Conservation (phyloP, 2,113 vertebrate species). For the Chaetura pelagica region DNA sequence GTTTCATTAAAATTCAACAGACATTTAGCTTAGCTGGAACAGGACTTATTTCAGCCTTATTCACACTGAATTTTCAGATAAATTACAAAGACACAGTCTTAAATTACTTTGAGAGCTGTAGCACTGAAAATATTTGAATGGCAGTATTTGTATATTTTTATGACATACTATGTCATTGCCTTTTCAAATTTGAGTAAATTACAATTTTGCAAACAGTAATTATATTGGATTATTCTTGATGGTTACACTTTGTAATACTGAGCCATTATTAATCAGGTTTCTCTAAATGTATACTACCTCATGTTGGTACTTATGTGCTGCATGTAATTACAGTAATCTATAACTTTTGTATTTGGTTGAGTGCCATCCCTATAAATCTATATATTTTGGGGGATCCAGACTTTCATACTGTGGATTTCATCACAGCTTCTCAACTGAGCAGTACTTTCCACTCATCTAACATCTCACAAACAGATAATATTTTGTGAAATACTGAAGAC, state of each 20-base stretch:
- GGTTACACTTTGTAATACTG: slow-evolving; percentile 42
- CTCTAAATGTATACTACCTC: slow-evolving; percentile 41
- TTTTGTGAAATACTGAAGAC: slow-evolving; percentile 20
- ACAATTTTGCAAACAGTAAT: slow-evolving; percentile 61
- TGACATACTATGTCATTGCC: slow-evolving; percentile 13
- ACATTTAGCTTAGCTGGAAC: slow-evolving; percentile 46
- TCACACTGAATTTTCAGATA: slow-evolving; percentile 43
- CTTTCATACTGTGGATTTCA: not conserved
- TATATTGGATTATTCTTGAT: slow-evolving; percentile 39
- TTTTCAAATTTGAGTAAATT: slow-evolving; percentile 71
- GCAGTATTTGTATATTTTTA: slow-evolving; percentile 39
- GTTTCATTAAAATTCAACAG: slow-evolving; percentile 67
- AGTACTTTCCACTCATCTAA: slow-evolving; percentile 5
- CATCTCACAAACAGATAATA: slow-evolving; percentile 36
- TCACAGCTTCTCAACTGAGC: not conserved
- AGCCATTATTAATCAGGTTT: slow-evolving; percentile 66
- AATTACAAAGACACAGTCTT: slow-evolving; percentile 17
- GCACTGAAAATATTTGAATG: slow-evolving; percentile 42
- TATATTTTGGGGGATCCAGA: not conserved
- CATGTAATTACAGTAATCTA: slow-evolving; percentile 26
- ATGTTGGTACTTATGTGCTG: not conserved
- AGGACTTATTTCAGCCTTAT: slow-evolving; percentile 48
- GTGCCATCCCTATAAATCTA: not conserved
- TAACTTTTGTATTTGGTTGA: slow-evolving; percentile 5
- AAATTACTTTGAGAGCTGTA: not conserved